Base-by-base conservation (phyloP, 2,113 vertebrate species). In the Mus spicilegus region DNA sequence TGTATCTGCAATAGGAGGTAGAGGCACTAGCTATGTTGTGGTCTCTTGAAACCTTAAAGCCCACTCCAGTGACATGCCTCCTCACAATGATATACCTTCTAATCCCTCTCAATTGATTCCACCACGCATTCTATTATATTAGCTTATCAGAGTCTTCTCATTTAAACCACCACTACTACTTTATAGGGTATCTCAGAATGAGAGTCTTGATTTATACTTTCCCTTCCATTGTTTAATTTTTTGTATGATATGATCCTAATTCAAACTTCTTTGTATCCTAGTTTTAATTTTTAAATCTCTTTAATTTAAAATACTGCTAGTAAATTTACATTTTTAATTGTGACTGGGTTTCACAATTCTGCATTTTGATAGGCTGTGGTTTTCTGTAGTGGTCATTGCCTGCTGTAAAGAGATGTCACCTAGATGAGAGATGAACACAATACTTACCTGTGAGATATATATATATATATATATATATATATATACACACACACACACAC, bases 401-500 rank as follows among this genome's bases (percentile, higher is more conserved):
- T 54, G 49, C 33, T 78, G 28, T 33, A 78, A 78, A 78, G 7
- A 33, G 13, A 78, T 9, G 7, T 78, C 4, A 4, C 16, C 46
- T 51, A 33, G 16, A 33, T 54, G 49, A 54, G 10, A 28, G 49
- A 30, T 19, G 30, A 78, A 54, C 1, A 54, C 49, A 36, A 36
- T 51, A 78, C 7, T 36, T 54, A 36, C 54, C 28, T 54, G 16
- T 78, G 30, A 8, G 12, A 54, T 49, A 49, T 26, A 49, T 0
- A 36, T 26, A 49, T 0, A 36, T 26, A 49, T 0, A 36, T 26
- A 49, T 0, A 36, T n/a, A n/a, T n/a, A n/a, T n/a, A n/a, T n/a
- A n/a, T n/a, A n/a, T 3, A 42, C 42, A 42, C 42, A 42, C 42
- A 42, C 42, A 42, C 42, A 42, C 3, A 42, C 3, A 42, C 3